Evolutionary conservation across 2,797 vertebrate genomes (phyloP), one percentile per base, ranked within the genome.

Genomic region (Tarsius wallacei): DNA sequence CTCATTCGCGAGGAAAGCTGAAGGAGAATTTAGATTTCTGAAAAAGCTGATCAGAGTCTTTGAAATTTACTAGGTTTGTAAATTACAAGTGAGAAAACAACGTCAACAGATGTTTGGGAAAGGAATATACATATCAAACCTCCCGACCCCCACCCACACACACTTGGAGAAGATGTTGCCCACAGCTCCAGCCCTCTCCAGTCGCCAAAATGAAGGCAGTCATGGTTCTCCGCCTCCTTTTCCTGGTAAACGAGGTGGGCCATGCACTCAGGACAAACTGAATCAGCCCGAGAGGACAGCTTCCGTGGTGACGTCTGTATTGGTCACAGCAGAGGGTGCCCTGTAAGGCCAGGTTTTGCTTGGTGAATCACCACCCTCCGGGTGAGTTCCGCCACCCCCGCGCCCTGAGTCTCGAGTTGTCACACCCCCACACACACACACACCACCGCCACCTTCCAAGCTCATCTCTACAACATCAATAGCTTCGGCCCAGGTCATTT

Each of bases 61-160:
- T 64, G 68, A 96, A 87, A 94, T 87, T 59, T 64, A 90, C 81
- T 68, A 70, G 68, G 66, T 96, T 94, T 95, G 73, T 88, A 96
- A 93, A 90, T 94, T 77, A 93, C 80, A 55, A 94, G 82, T 42
- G 63, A 93, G 80, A 91, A 85, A 31, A 87, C 33, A 94, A 16
- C 74, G 91, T 94, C 51, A 83, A 95, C 97, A 88, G 42, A 78
- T 73, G 71, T 92, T 92, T 90, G 76, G 68, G 71, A 97, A 86
- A 83, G 28, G 55, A 96, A 63, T 55, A 36, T 88, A n/a, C 49
- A 68, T 7, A 8, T 42, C 42, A 42, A 42, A 42, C 42, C 42
- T 42, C 42, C 51, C 12, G 21, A 49, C 66, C 81, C 59, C 36
- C 17, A 66, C 42, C 26, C 19, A 42, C 28, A 17, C 15, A 47